Base-by-base conservation (phyloP, 1,140 invertebrate species). In the Nomia melanderi region DNA sequence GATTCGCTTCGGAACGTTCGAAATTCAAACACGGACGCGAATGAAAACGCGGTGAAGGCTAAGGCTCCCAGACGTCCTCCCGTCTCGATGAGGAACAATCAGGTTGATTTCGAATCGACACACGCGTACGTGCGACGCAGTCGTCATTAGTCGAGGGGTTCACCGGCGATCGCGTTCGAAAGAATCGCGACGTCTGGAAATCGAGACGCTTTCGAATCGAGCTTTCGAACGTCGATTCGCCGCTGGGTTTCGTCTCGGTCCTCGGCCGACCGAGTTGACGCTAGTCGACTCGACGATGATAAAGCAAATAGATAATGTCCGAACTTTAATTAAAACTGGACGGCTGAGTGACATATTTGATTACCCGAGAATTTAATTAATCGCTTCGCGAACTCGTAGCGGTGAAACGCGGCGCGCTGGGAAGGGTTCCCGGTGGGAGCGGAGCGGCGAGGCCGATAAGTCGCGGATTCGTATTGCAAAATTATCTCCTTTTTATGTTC, bases 311-410 rank as follows among this genome's bases (percentile, higher is more conserved):
- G 91, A 92, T 92, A 92, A 92, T 92, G 90, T 92, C 90, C 87
- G 88, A 92, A 92, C 87, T 92, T 92, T 92, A 92, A 92, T 92
- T 92, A 92, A 92, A 92, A 92, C 88, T 90, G 87, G 91, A 92
- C 90, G 89, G 90, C 87, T 92, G 91, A 92, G 87, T 90, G 91
- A 92, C 91, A 90, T 90, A 91, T 92, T 92, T 92, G 91, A 92
- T 92, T 92, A 92, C 88, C 85, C 89, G 90, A 92, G 91, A 92
- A 92, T 92, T 92, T 92, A 92, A 92, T 92, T 92, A 92, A 92
- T 92, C 90, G 90, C 89, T 87, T 88, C 88, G 87, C 84, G 85
- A 85, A 87, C 88, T 84, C 78, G 79, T 75, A 74, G 70, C 71
- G 54, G 56, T 31, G 65, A 31, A 60, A 69, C 54, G 39, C 54